These are phyloP conservation scores for Chinchilla lanigera DNA, from an alignment of 2,113 vertebrate genomes.

Conservation along the genomic window DNA sequence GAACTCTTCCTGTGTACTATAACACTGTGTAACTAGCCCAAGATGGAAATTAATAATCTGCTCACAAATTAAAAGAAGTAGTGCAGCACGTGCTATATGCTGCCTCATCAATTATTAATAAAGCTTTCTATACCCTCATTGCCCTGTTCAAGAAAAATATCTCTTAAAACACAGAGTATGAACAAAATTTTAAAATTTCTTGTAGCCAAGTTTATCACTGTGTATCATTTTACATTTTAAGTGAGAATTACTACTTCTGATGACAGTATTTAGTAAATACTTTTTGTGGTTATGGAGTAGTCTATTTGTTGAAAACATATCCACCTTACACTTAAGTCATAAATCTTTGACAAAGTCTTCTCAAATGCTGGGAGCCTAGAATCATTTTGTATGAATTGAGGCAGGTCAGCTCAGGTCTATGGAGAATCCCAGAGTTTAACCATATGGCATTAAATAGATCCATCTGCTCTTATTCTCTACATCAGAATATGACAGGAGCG, in stretches of 20 bases:
- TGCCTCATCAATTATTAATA: not conserved
- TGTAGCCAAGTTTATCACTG: not conserved
- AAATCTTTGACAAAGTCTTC: not conserved
- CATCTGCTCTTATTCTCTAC: not conserved
- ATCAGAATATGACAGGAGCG: not conserved
- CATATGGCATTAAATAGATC: not conserved
- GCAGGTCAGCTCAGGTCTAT: not conserved
- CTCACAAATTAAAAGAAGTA: not conserved
- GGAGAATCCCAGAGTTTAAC: conserved; percentile 8
- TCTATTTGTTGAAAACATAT: not conserved
- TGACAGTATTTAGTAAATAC: conserved; percentile 19
- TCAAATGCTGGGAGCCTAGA: not conserved
- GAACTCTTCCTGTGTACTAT: not conserved
- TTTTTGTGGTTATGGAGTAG: not conserved
- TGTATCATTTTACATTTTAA: not conserved
- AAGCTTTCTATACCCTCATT: not conserved
- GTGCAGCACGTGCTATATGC: not conserved
- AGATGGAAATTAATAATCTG: not conserved
- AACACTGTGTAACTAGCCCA: not conserved
- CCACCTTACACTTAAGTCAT: not conserved
- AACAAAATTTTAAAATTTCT: conserved; percentile 9
- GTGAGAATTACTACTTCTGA: not conserved
- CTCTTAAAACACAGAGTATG: not conserved
- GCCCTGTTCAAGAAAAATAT: not conserved
- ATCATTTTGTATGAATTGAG: not conserved